phyloP scores from a whole-genome alignment of 2,797 vertebrate genomes.

The Enteromius afrohamiltoni region DNA sequence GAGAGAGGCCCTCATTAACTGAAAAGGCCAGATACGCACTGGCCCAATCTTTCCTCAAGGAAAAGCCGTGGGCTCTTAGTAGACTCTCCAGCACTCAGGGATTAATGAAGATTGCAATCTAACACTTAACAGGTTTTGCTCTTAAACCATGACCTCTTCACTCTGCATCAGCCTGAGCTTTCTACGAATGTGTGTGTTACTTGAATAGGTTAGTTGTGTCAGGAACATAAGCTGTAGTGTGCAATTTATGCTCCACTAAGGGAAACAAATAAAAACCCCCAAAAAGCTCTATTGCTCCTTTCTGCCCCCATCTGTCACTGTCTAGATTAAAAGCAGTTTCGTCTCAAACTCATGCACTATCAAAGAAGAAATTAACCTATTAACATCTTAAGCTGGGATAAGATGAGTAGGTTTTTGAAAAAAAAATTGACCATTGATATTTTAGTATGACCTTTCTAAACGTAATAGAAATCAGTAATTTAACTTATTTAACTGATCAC shows the following conservation, averaged over 20 bases:
- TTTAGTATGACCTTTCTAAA: background rate
- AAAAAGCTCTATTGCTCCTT: background rate
- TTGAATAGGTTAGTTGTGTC: slow-evolving; percentile 21
- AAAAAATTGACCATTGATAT: too few species aligned
- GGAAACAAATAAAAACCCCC: background rate
- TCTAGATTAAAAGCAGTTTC: background rate
- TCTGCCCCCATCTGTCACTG: background rate
- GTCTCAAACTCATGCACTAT: background rate
- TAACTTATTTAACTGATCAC: background rate
- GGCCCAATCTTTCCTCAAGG: slow-evolving; percentile 26
- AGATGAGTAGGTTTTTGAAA: too few species aligned
- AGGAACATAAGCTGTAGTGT: background rate
- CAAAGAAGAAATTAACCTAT: background rate
- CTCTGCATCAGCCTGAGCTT: slow-evolving; percentile 13
- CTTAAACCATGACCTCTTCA: slow-evolving; percentile 46
- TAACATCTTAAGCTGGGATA: background rate
- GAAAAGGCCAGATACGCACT: slow-evolving; percentile 41
- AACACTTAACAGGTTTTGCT: slow-evolving; percentile 45
- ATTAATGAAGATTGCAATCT: slow-evolving; percentile 52
- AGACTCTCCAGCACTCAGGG: slow-evolving; percentile 36
- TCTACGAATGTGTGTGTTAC: slow-evolving; percentile 12
- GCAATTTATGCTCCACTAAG: slow-evolving; percentile 5
- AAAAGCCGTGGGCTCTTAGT: slow-evolving; percentile 32
- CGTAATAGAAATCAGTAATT: background rate
- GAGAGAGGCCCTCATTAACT: slow-evolving; percentile 38